phyloP scores from a whole-genome alignment of 2,888 invertebrate species.

The Morpho achilles region DNA sequence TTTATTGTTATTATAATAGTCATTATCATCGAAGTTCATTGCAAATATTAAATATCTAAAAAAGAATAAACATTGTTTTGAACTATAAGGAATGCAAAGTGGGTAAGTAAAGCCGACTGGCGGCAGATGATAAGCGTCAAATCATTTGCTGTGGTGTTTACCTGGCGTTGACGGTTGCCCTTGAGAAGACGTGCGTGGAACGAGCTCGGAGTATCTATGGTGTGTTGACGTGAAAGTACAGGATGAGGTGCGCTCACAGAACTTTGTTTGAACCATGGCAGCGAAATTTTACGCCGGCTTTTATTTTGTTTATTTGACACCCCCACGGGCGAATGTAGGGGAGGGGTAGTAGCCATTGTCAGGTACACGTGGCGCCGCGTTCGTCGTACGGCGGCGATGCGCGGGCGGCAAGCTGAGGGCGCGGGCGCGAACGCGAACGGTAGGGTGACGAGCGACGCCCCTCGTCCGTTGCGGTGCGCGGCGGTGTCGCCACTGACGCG shows the following conservation, averaged over 20 bases:
- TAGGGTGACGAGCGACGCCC: conserved; percentile 37
- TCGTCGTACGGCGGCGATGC: conserved; percentile 32
- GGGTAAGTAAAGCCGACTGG: conserved; percentile 7
- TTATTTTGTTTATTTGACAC: conserved; percentile 79
- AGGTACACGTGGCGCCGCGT: conserved; percentile 43
- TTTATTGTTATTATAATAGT: conserved; percentile 12
- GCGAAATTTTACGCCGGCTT: conserved; percentile 90
- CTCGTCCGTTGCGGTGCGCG: conserved; percentile 41
- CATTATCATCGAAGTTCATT: too few species aligned
- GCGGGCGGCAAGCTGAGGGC: conserved; percentile 39
- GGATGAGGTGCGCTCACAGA: conserved; percentile 87
- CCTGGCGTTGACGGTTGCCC: conserved; percentile 80
- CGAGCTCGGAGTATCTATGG: conserved; percentile 93
- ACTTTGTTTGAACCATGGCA: conserved; percentile 93
- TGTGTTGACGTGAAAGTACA: conserved; percentile 89
- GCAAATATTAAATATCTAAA: too few species aligned
- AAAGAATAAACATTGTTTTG: too few species aligned
- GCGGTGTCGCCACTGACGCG: conserved; percentile 48
- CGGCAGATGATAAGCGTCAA: background rate
- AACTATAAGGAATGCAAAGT: conserved; percentile 2
- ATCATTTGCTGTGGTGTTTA: conserved; percentile 37
- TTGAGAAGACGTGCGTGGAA: conserved; percentile 88
- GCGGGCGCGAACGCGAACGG: conserved; percentile 40
- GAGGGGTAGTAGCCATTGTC: conserved; percentile 56
- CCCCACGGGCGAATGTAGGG: conserved; percentile 39